Evolutionary conservation across 2,888 invertebrate species (phyloP), one percentile per base, ranked within the genome.

Genomic region (Metallyticus violacea): DNA sequence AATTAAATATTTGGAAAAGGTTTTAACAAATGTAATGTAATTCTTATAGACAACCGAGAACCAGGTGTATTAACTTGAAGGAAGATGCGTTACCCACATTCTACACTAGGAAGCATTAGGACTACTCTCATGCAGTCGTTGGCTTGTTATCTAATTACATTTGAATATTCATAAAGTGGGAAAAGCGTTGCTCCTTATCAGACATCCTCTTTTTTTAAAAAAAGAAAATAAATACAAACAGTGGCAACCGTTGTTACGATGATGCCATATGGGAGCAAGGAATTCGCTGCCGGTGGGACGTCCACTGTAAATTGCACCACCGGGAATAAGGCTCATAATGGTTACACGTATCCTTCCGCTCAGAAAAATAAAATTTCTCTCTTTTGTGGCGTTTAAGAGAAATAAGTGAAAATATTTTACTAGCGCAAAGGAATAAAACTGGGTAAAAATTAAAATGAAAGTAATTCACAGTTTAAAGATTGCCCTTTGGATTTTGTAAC

Each of bases 111-210:
- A 22, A 9, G 22, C 22, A 15, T 62, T 9, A 78, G 78, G 26
- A 78, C 7, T 7, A 3, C 78, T 7, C 26, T 78, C 7, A 3
- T 78, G 78, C 7, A 9, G 27, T 28, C n/a, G 7, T 62, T 30
- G 81, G 25, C 25, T 30, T 30, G 78, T 26, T 78, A 30, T 81
- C 30, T 82, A 82, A 82, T 82, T 82, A 82, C 40, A 82, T 82
- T 62, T 82, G 82, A 82, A 82, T 82, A 82, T 82, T 82, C 82
- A 82, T 82, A 82, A 82, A 26, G 26, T 40, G 40, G 82, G 82
- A 82, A 15, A 62, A 82, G 9, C 30, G 81, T 81, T 81, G 29
- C 29, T 81, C 6, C n/a, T 81, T 30, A 81, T 30, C 30, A 81
- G 7, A 29, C 29, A 7, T 79, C 6, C 25, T 6, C 25, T 9